These are phyloP conservation scores for Lasioglossum figueresi DNA, from an alignment of 2,888 invertebrate genomes.

Conservation along the genomic window DNA sequence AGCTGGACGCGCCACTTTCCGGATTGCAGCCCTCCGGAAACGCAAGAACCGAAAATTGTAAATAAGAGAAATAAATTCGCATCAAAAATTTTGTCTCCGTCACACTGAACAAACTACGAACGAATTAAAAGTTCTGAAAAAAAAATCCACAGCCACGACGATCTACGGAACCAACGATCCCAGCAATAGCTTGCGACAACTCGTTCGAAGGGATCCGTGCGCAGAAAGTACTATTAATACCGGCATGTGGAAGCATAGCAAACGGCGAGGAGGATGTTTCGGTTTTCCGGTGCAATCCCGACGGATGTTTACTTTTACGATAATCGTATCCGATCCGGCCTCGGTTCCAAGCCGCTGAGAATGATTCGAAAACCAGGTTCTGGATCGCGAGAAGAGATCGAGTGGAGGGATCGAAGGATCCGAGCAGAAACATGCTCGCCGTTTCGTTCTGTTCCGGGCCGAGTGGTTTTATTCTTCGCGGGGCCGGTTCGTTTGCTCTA, in stretches of 20 bases:
- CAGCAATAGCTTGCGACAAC: neutral
- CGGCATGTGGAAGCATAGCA: neutral
- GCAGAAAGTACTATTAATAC: neutral
- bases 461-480: neutral
- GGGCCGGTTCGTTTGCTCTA: neutral
- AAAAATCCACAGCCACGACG: neutral
- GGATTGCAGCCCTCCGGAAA: neutral
- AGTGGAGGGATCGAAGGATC: neutral
- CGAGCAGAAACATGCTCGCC: neutral
- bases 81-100: no score
- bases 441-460: neutral
- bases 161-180: neutral
- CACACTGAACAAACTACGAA: no score
- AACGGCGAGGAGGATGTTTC: neutral
- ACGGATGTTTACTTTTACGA: conserved; percentile 1
- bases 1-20: neutral
- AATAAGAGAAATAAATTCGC: neutral
- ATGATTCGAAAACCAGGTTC: neutral
- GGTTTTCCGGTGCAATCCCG: neutral
- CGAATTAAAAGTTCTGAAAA: neutral
- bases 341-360: neutral
- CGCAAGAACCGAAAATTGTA: neutral
- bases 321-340: neutral
- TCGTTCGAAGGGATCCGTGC: neutral
- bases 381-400: neutral